A percentile compares a stretch with the other conserved stretches of the same genome.
Conservation (phyloP, 1,140 invertebrate genomes). For the Bombus polaris region DNA sequence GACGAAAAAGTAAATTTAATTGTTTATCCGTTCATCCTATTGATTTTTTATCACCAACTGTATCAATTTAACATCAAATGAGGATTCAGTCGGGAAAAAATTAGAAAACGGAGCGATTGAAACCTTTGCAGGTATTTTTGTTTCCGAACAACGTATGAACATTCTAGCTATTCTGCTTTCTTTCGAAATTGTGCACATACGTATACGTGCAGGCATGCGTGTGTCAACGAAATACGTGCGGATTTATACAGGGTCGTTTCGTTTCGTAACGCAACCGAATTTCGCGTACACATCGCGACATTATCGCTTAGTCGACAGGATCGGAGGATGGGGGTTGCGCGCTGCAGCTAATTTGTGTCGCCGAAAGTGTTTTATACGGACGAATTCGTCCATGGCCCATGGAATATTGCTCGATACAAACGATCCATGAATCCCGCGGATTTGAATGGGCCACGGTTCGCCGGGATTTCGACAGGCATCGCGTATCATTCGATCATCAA, state of each 20-base stretch:
- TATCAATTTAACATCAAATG: neutral
- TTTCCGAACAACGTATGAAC: neutral
- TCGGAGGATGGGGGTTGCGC: no score
- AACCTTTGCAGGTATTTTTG: neutral
- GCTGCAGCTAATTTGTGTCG: conserved; percentile 42
- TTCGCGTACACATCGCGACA: conserved; percentile 8
- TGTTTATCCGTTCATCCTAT: no score
- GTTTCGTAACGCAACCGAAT: conserved; percentile 13
- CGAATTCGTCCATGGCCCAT: conserved; percentile 29
- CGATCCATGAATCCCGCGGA: conserved; percentile 61
- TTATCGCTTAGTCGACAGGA: conserved; percentile 30
- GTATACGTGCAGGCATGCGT: neutral
- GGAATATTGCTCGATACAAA: conserved; percentile 57
- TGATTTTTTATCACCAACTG: neutral
- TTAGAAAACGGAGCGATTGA: neutral
- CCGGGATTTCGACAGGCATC: conserved; percentile 61
- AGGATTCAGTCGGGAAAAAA: neutral
- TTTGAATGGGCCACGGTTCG: conserved; percentile 62
- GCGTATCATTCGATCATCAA: conserved; percentile 67
- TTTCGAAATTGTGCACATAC: neutral
- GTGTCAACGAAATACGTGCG: conserved; percentile 1
- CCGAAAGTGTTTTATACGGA: conserved; percentile 46
- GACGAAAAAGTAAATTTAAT: no score
- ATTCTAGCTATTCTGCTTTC: neutral
- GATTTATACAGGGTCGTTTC: conserved; percentile 33